Base-by-base conservation (phyloP, 2,113 vertebrate species). In the Ptilorrhoa leucosticta region DNA sequence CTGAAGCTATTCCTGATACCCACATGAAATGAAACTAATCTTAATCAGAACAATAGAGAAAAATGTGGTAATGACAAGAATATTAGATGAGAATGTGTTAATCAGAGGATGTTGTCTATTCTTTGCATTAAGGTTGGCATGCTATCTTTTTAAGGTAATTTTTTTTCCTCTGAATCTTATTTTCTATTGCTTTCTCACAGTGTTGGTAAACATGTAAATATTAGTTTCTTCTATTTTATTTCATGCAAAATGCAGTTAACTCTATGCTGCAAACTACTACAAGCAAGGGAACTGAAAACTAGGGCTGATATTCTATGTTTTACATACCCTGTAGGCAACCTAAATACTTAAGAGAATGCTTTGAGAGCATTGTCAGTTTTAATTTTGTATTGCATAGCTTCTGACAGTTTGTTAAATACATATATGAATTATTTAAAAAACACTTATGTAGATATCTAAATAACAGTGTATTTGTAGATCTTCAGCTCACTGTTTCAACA, bases 381-480 rank as follows among this genome's bases (percentile, higher is more conserved):
- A 94, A 97, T 97, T 96, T 91, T 92, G 63, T 60, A 72, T 77
- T 86, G 92, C 89, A 93, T 91, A 85, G 61, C 80, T 96, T 93
- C 83, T 97, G 93, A 96, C 93, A 92, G 91, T 94, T 93, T 85
- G 54, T 92, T 95, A 95, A 96, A 95, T 93, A 91, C 77, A 44
- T 92, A 91, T 95, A 96, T 97, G 64, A 97, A 95, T 97, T 95
- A 96, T 97, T 96, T 82, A 96, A 89, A 95, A 96, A 96, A 81
- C 80, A 91, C 35, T 92, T 95, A 95, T 45, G 75, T 94, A 87
- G 64, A 71, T 91, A 90, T 95, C 87, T 90, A 92, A 91, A 76
- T 77, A 96, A 75, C 69, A 77, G 51, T 57, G 73, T 87, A 68
- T 90, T 94, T 93, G 51, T 61, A 66, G 70, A 40, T 72, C 65